Conservation (phyloP, 2,888 invertebrate species). For the Meloe dianella region DNA sequence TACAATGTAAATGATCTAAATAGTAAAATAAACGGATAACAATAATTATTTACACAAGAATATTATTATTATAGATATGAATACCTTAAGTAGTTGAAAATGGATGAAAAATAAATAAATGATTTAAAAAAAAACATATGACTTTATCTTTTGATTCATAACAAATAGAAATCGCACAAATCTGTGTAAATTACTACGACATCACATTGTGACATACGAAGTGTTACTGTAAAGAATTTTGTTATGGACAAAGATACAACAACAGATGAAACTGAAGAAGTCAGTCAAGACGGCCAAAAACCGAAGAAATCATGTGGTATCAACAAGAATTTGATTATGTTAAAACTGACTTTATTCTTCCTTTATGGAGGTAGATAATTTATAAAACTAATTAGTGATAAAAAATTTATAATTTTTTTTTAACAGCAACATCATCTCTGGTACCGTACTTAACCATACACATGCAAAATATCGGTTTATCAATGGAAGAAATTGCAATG, state of each 20-base stretch:
- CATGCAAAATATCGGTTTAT: conserved; percentile 88
- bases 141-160: conserved; percentile 35
- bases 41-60: neutral
- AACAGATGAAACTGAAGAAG: conserved; percentile 61
- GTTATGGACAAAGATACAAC: conserved; percentile 60
- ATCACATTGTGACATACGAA: neutral
- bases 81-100: conserved; percentile 16
- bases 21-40: neutral
- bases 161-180: conserved; percentile 38
- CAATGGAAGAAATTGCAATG: conserved; percentile 84
- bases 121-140: conserved; percentile 23
- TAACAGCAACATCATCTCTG: conserved; percentile 78
- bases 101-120: conserved; percentile 22
- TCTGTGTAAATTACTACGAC: conserved; percentile 13
- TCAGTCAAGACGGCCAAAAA: conserved; percentile 40
- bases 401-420: neutral
- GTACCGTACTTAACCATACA: conserved; percentile 88
- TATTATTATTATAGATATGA: conserved; percentile 1
- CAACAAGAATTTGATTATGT: conserved; percentile 79
- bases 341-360: conserved; percentile 82
- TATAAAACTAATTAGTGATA: conserved; percentile 1
- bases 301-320: conserved; percentile 61
- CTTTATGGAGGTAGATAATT: conserved; percentile 75
- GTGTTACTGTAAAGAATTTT: conserved; percentile 3
- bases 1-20: neutral